These are phyloP conservation scores for Cylas formicarius DNA, from an alignment of 1,140 invertebrate genomes.

Conservation along the genomic window DNA sequence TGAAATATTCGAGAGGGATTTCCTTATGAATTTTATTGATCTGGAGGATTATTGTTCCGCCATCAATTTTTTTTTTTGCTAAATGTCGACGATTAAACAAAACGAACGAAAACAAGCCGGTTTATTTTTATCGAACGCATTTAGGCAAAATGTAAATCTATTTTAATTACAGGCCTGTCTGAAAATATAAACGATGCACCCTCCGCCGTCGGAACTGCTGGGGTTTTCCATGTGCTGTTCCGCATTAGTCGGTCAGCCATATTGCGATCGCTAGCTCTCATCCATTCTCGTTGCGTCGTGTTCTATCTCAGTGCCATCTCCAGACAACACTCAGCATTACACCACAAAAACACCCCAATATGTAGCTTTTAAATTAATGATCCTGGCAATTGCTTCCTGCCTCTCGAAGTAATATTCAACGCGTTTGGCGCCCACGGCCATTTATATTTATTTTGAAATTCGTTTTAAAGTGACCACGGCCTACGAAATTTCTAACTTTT, in stretches of 20 bases:
- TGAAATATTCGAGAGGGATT: neutral
- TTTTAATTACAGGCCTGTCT: too few species aligned
- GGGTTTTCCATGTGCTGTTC: conserved; percentile 22
- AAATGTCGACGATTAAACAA: neutral
- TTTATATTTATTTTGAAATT: conserved; percentile 43
- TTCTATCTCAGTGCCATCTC: conserved; percentile 45
- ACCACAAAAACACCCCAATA: conserved; percentile 44
- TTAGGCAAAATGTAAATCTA: too few species aligned
- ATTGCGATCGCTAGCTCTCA: conserved; percentile 30
- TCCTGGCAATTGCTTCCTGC: conserved; percentile 42
- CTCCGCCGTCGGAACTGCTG: conserved; percentile 7
- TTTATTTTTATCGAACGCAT: neutral
- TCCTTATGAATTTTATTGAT: neutral
- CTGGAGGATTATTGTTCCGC: neutral
- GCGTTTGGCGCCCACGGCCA: conserved; percentile 25
- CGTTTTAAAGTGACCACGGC: conserved; percentile 35
- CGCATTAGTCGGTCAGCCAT: conserved; percentile 26
- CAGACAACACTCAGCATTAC: conserved; percentile 44
- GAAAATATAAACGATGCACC: conserved; percentile 24
- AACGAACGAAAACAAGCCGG: neutral
- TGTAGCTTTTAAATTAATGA: conserved; percentile 45
- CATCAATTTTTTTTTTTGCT: neutral
- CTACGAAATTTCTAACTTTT: conserved; percentile 37
- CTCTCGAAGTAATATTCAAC: conserved; percentile 36
- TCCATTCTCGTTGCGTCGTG: conserved; percentile 40